These are phyloP conservation scores for Hypena proboscidalis DNA, from an alignment of 2,888 invertebrate genomes.

Conservation along the genomic window DNA sequence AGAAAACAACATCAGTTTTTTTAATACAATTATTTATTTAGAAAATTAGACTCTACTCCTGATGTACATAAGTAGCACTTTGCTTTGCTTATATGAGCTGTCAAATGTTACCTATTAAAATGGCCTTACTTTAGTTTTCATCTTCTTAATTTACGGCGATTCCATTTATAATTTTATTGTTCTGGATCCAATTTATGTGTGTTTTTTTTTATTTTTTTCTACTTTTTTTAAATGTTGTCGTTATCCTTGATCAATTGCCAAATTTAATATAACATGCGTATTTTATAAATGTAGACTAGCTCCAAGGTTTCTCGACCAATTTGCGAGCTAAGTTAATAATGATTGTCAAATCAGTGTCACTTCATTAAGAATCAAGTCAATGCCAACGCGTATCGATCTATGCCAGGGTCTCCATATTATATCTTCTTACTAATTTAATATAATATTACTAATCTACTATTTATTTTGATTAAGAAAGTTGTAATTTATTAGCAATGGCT, in stretches of 20 bases:
- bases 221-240: no score
- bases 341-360: conserved; percentile 16
- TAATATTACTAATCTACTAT: conserved; percentile 5
- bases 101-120: no score
- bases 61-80: no score
- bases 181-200: no score
- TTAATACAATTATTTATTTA: no score
- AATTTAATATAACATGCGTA: not conserved
- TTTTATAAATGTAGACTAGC: not conserved
- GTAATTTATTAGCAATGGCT: conserved; percentile 15
- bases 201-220: no score
- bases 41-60: no score
- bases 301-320: not conserved
- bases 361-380: conserved; percentile 26
- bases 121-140: no score
- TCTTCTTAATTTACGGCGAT: no score
- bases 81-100: no score
- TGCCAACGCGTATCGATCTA: conserved; percentile 21
- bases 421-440: conserved; percentile 11
- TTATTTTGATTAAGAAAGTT: conserved; percentile 5
- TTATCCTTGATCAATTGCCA: conserved; percentile 2
- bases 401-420: conserved; percentile 32
- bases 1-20: no score
- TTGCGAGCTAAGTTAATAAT: conserved; percentile 7
- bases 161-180: no score